A percentile compares a stretch with the other conserved stretches of the same genome.
phyloP scores from a whole-genome alignment of 2,888 invertebrate genomes.

The Leptogaster cylindrica region DNA sequence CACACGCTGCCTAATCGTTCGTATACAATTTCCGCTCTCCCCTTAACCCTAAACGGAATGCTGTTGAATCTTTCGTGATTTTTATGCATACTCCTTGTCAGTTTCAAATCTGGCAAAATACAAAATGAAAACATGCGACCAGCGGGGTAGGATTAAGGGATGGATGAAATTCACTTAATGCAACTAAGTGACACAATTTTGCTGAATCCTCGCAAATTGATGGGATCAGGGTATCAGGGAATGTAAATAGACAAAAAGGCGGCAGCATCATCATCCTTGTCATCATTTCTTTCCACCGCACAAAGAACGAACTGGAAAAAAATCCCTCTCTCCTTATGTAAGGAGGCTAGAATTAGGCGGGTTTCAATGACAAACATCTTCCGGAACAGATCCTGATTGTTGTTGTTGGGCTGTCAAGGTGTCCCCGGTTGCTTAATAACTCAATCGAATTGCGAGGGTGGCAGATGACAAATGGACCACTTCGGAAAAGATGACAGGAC shows the following conservation, averaged over 20 bases:
- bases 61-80: conserved; percentile 44
- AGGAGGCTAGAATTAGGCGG: not conserved
- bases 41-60: conserved; percentile 5
- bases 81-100: conserved; percentile 24
- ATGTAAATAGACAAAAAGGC: conserved; percentile 43
- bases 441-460: conserved; percentile 10
- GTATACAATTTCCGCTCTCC: not conserved
- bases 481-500: conserved; percentile 3
- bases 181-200: conserved; percentile 46
- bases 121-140: conserved; percentile 39
- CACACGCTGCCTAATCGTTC: conserved; percentile 43
- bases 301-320: conserved; percentile 12
- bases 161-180: conserved; percentile 42
- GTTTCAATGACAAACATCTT: not conserved
- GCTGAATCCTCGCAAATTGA: conserved; percentile 44
- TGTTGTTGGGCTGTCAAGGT: conserved; percentile 22
- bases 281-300: conserved; percentile 14
- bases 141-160: conserved; percentile 31
- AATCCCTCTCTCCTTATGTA: not conserved
- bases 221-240: conserved; percentile 43
- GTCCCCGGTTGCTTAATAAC: not conserved
- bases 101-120: conserved; percentile 34
- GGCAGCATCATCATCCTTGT: conserved; percentile 16
- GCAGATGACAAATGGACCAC: conserved; percentile 23
- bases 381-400: not conserved